phyloP scores from a whole-genome alignment of 2,113 vertebrate species.

The Planiliza haematocheilus region DNA sequence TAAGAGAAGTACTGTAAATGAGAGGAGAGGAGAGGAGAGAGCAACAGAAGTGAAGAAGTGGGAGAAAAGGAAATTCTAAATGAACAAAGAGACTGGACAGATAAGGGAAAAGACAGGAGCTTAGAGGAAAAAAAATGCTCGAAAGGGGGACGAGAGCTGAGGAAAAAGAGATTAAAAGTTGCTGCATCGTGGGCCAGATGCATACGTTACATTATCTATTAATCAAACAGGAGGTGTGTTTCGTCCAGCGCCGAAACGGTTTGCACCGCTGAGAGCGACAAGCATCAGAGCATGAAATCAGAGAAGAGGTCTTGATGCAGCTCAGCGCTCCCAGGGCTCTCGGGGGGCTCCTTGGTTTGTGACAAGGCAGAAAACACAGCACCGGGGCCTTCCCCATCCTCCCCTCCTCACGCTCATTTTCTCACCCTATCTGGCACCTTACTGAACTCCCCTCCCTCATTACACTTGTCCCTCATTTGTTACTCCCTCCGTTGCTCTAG shows the following conservation, averaged over 20 bases:
- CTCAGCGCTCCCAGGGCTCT: constrained; percentile 70
- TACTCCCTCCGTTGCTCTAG: neutral
- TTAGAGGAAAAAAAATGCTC: constrained; percentile 11
- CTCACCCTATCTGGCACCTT: constrained; percentile 50
- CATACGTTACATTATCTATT: constrained; percentile 46
- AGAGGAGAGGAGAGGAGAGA: constrained; percentile 19
- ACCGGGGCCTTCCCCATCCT: constrained; percentile 43
- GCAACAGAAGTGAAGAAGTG: neutral
- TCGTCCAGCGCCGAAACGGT: constrained; percentile 56
- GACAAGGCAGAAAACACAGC: constrained; percentile 69
- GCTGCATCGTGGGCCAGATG: neutral
- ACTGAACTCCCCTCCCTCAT: constrained; percentile 35
- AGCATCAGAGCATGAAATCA: constrained; percentile 83
- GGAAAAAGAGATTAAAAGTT: neutral
- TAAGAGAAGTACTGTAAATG: constrained; percentile 47
- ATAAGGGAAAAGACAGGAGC: constrained; percentile 17
- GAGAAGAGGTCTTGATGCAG: constrained; percentile 78
- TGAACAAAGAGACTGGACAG: constrained; percentile 20
- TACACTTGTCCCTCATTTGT: constrained; percentile 27
- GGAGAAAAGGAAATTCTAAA: constrained; percentile 16
- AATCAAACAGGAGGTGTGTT: constrained; percentile 62
- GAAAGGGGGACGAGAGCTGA: neutral
- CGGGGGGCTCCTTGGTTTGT: constrained; percentile 70
- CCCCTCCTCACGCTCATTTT: constrained; percentile 16
- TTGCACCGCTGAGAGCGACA: constrained; percentile 60